These are phyloP conservation scores for Tetrax tetrax DNA, from an alignment of 2,113 vertebrate genomes.

Conservation along the genomic window DNA sequence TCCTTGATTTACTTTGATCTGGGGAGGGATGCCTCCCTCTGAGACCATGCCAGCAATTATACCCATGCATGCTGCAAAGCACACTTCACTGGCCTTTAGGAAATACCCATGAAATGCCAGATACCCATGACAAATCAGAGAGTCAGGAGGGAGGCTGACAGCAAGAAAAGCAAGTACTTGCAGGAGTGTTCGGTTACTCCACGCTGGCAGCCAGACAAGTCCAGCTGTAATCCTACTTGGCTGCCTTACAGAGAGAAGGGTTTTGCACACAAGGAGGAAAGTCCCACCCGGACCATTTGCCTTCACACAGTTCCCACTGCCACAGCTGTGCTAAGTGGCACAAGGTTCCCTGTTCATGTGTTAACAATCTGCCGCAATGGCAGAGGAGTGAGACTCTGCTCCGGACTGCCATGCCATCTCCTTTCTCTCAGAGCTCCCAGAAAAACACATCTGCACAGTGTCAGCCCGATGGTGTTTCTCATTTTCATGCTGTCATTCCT, in stretches of 20 bases:
- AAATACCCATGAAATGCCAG: conserved; percentile 48
- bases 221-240: conserved; percentile 20
- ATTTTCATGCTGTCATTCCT: neutral
- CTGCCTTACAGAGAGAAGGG: neutral
- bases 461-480: neutral
- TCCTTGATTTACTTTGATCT: neutral
- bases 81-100: neutral
- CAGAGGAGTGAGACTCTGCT: neutral
- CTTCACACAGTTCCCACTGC: neutral
- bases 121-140: conserved; percentile 36
- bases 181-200: neutral
- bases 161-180: neutral
- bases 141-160: neutral
- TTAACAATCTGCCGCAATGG: neutral
- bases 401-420: neutral
- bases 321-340: neutral
- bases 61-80: neutral
- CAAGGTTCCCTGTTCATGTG: neutral
- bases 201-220: conserved; percentile 26
- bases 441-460: neutral
- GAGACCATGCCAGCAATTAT: neutral
- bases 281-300: neutral
- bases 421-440: neutral
- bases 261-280: neutral
- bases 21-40: neutral